Percentiles rank a stretch among this genome's conserved stretches.
These are phyloP conservation scores for Myodes glareolus DNA, from an alignment of 2,113 vertebrate species.

Conservation along the genomic window DNA sequence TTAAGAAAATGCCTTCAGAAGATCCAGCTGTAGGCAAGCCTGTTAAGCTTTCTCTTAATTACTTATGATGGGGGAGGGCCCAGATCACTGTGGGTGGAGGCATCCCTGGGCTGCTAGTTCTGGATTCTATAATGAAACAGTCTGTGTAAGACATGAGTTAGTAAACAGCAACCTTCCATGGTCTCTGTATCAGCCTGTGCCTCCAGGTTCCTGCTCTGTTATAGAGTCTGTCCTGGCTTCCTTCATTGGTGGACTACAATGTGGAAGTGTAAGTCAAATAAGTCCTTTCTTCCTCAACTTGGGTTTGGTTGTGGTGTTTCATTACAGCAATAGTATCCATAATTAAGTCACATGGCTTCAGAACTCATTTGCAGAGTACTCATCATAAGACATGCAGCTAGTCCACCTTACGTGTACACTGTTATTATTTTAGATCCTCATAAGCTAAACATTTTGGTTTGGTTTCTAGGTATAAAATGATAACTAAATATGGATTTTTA, in stretches of 20 bases:
- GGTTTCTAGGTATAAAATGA: not conserved
- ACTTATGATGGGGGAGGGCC: not conserved
- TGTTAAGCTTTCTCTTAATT: not conserved
- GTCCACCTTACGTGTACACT: too few relatives aligned
- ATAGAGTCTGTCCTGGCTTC: not conserved
- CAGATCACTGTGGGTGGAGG: not conserved
- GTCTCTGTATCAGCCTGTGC: not conserved
- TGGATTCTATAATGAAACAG: not conserved
- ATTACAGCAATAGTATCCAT: not conserved
- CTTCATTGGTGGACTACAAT: not conserved
- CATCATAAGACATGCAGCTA: not conserved
- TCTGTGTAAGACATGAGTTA: not conserved
- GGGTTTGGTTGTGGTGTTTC: not conserved
- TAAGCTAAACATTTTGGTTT: not conserved
- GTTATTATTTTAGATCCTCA: not conserved
- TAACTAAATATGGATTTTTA: not conserved
- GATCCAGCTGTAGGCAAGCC: not conserved
- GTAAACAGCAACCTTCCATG: not conserved
- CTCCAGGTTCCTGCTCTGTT: not conserved
- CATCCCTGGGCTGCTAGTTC: not conserved
- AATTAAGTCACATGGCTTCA: not conserved
- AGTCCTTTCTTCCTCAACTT: not conserved
- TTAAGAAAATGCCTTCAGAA: not conserved
- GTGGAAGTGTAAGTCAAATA: not conserved
- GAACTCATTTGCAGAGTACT: too few relatives aligned